Evolutionary conservation across 2,888 invertebrate species (phyloP).

Genomic region (Pristionchus exspectatus): DNA sequence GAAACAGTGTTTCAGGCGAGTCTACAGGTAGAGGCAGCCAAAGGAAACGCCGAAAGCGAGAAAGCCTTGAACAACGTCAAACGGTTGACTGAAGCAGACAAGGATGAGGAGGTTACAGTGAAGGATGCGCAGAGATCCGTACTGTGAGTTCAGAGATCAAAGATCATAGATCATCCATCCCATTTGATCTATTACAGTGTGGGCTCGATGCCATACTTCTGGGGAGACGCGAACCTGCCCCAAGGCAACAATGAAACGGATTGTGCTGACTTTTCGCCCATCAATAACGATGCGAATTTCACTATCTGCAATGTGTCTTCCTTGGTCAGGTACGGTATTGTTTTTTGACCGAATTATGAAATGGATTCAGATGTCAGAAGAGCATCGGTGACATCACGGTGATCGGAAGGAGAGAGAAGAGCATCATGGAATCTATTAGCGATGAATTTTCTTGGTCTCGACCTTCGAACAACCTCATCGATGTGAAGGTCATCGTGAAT

Average conservation of each 20-base stretch:
- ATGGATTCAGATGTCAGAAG: background rate
- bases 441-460: background rate
- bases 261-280: background rate
- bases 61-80: background rate
- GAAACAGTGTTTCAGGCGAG: too few relatives aligned
- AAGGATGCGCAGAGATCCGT: background rate
- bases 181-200: background rate
- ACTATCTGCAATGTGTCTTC: background rate
- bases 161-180: background rate
- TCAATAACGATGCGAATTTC: background rate
- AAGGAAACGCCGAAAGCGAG: background rate
- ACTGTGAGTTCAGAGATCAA: background rate
- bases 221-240: conserved; percentile 10
- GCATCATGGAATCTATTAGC: background rate
- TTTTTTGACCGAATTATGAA: background rate
- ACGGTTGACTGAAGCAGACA: background rate
- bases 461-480: background rate
- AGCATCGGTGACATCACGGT: background rate
- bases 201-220: conserved; percentile 1
- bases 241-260: conserved; percentile 9
- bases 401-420: background rate
- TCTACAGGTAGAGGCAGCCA: background rate
- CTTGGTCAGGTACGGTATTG: background rate
- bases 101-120: background rate
- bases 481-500: background rate